Conservation (phyloP, 2,797 vertebrate species). For the Microchirus variegatus region DNA sequence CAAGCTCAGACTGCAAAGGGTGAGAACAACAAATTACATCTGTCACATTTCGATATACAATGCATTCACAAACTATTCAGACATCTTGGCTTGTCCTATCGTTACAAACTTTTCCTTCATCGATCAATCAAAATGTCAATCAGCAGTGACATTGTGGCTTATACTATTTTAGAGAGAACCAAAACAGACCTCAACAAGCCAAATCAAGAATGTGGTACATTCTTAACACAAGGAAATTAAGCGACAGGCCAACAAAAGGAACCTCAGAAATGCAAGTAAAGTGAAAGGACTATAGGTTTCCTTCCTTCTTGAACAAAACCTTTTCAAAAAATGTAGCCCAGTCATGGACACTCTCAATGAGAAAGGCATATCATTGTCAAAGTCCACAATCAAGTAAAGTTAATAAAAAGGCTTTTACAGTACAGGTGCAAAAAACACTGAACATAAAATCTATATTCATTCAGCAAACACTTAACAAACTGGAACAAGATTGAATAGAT, state of each 20-base stretch:
- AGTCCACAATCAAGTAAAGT: not conserved
- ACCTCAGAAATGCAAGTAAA: not conserved
- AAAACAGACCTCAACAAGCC: conserved; percentile 1
- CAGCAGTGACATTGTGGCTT: not conserved
- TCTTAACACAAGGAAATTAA: not conserved
- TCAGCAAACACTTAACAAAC: not conserved
- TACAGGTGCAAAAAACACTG: not conserved
- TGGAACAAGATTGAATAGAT: not conserved
- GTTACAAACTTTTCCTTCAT: not conserved
- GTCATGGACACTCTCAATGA: not conserved
- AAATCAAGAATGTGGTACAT: conserved; percentile 1
- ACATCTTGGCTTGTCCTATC: not conserved
- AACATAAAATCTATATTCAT: not conserved
- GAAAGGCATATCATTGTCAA: not conserved
- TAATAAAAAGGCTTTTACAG: not conserved
- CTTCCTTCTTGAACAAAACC: not conserved
- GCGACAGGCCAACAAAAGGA: conserved; percentile 3
- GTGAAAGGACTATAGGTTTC: not conserved
- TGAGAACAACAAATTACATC: conserved; percentile 41
- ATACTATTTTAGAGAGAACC: not conserved
- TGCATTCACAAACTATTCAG: conserved; percentile 3
- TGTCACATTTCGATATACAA: conserved; percentile 9
- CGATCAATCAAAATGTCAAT: not conserved
- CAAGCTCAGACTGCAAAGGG: conserved; percentile 88
- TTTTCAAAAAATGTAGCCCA: not conserved